Evolutionary conservation across 2,888 invertebrate genomes (phyloP).

Genomic region (Orthosia gothica): DNA sequence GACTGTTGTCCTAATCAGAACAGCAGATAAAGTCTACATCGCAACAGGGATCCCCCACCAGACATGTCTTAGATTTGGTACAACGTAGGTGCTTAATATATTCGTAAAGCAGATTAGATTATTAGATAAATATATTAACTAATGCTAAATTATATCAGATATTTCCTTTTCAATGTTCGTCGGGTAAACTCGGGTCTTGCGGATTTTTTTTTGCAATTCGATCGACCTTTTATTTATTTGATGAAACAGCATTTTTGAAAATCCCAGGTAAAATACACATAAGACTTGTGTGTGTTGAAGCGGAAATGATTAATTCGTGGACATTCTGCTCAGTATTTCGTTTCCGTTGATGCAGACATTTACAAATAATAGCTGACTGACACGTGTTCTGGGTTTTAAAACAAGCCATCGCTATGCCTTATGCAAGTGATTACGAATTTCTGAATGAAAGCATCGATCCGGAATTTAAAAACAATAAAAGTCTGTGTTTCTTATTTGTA

Average conservation of each 20-base stretch:
- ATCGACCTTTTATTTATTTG: no score
- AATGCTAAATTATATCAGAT: not conserved
- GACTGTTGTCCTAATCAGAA: not conserved
- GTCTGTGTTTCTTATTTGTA: not conserved
- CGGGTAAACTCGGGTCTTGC: no score
- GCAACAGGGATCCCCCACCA: not conserved
- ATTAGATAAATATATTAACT: not conserved
- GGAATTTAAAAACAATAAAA: not conserved
- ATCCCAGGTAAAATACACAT: not conserved
- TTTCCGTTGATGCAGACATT: conserved; percentile 59
- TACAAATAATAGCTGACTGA: conserved; percentile 58
- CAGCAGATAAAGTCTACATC: not conserved
- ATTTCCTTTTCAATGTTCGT: not conserved
- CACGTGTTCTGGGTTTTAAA: conserved; percentile 56
- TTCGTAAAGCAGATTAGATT: conserved; percentile 22
- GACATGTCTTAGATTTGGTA: conserved; percentile 9
- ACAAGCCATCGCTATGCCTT: conserved; percentile 19
- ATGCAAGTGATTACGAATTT: conserved; percentile 12
- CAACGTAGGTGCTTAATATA: conserved; percentile 6
- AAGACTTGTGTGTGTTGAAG: conserved; percentile 22
- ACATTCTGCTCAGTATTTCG: conserved; percentile 47
- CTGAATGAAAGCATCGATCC: conserved; percentile 1
- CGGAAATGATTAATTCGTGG: conserved; percentile 48
- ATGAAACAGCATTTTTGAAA: not conserved
- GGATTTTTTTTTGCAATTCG: no score